Evolutionary conservation across 2,113 vertebrate species (phyloP).

Genomic region (Pteruthius melanotis): DNA sequence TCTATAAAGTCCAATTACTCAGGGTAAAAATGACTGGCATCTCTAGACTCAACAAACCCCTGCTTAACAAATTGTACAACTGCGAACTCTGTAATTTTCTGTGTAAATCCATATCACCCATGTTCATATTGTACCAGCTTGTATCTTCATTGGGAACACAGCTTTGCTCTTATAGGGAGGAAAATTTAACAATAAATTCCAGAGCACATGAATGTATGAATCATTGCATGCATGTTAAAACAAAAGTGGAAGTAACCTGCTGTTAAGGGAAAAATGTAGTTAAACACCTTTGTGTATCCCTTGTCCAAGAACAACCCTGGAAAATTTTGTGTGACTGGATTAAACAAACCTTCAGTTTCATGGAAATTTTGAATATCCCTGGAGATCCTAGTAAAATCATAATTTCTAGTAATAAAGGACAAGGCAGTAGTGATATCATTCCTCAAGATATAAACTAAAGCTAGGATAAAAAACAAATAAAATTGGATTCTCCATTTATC

Average conservation of each 20-base stretch:
- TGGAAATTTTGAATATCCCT: not conserved
- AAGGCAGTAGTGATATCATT: not conserved
- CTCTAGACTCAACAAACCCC: not conserved
- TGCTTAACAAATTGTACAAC: not conserved
- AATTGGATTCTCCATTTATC: not conserved
- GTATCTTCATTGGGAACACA: not conserved
- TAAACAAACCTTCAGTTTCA: not conserved
- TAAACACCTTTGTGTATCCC: not conserved
- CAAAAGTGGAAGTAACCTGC: not conserved
- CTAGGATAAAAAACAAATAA: not conserved
- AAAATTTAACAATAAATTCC: not conserved
- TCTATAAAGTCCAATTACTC: not conserved
- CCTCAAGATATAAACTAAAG: not conserved
- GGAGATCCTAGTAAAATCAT: not conserved
- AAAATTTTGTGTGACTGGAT: not conserved
- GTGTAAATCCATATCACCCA: not conserved
- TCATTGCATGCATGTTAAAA: not conserved
- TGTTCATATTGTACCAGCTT: not conserved
- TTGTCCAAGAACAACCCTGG: not conserved
- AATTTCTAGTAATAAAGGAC: not conserved
- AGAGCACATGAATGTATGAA: not conserved
- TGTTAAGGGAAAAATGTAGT: not conserved
- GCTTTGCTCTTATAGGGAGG: not conserved
- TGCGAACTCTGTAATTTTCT: not conserved
- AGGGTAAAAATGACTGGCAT: not conserved